Evolutionary conservation across 2,797 vertebrate genomes (phyloP).

Genomic region (Labroides dimidiatus): DNA sequence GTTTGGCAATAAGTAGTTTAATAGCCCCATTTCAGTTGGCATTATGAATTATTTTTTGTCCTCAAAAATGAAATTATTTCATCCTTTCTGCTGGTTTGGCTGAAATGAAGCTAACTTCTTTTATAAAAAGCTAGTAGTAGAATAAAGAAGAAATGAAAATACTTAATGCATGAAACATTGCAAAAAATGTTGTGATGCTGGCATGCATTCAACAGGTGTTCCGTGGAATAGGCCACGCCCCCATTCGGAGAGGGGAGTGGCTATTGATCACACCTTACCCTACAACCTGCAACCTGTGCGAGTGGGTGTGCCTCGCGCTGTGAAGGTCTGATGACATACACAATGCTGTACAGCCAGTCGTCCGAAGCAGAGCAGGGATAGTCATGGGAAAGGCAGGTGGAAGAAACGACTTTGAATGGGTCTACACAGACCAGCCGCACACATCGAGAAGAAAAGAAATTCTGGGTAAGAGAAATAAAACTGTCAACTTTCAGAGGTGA

Average conservation of each 20-base stretch:
- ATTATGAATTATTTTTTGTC: too few relatives aligned
- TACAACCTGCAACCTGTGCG: constrained; percentile 20
- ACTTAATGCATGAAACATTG: too few relatives aligned
- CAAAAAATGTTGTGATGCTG: too few relatives aligned
- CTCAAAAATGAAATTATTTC: too few relatives aligned
- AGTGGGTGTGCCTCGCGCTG: constrained; percentile 70
- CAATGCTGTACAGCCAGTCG: constrained; percentile 13
- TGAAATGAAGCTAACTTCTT: too few relatives aligned
- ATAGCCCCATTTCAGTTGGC: too few relatives aligned
- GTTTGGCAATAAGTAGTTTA: too few relatives aligned
- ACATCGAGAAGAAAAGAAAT: constrained; percentile 87
- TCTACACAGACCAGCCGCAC: constrained; percentile 88
- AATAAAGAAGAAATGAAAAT: too few relatives aligned
- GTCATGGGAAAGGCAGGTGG: constrained; percentile 82
- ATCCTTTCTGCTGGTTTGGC: too few relatives aligned
- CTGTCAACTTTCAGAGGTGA: too few relatives aligned
- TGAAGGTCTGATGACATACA: constrained; percentile 50
- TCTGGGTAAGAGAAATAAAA: constrained; percentile 76
- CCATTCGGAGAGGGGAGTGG: constrained; percentile 46
- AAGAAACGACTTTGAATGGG: constrained; percentile 88
- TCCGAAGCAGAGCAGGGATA: background rate
- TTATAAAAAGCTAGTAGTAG: too few relatives aligned
- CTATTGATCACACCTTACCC: constrained; percentile 36
- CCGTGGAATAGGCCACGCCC: background rate
- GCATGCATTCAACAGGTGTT: constrained; percentile 24